Percentiles rank a stretch among this genome's conserved stretches.
phyloP scores from a whole-genome alignment of 2,888 invertebrate genomes.

The Lasiommata megera region DNA sequence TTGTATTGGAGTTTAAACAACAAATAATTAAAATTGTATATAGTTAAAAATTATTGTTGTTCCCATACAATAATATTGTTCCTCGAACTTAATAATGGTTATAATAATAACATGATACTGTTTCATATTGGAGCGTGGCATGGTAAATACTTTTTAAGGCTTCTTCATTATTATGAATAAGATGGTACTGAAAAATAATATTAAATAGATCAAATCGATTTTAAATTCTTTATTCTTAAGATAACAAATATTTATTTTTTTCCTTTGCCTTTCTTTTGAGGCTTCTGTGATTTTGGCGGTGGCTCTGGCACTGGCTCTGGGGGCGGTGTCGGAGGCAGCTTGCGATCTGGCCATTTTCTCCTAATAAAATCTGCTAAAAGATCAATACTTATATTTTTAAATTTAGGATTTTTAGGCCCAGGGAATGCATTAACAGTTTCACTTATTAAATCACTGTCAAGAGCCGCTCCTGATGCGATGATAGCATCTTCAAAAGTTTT shows the following conservation, averaged over 20 bases:
- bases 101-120: no score
- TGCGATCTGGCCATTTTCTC: constrained; percentile 59
- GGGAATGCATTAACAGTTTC: constrained; percentile 47
- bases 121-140: no score
- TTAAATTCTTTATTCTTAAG: no score
- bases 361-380: constrained; percentile 49
- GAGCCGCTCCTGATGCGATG: constrained; percentile 32
- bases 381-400: constrained; percentile 46
- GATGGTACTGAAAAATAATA: no score
- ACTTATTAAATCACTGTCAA: constrained; percentile 49
- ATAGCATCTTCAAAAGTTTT: constrained; percentile 44
- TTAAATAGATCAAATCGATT: no score
- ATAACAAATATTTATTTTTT: constrained; percentile 19
- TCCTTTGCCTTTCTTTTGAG: constrained; percentile 23
- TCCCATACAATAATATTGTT: no score
- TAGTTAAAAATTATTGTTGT: no score
- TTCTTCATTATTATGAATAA: no score
- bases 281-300: constrained; percentile 23
- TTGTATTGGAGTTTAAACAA: no score
- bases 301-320: constrained; percentile 44
- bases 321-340: constrained; percentile 53
- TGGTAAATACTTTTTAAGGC: no score
- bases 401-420: constrained; percentile 44
- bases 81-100: no score
- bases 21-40: no score